These are phyloP conservation scores for Megalops cyprinoides DNA, from an alignment of 2,797 vertebrate species.

Conservation along the genomic window DNA sequence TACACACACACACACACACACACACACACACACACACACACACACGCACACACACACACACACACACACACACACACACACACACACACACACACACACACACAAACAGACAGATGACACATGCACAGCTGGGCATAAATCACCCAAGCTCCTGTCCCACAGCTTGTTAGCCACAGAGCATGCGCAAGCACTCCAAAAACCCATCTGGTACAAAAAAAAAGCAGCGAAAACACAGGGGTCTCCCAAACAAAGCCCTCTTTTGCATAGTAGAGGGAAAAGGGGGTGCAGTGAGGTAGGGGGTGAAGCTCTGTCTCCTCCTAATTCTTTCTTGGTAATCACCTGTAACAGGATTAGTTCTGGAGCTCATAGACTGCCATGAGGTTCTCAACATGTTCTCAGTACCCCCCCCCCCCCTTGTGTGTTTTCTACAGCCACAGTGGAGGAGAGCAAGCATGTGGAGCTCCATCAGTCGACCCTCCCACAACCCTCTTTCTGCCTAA, in stretches of 20 bases:
- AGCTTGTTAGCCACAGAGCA: constrained; percentile 7
- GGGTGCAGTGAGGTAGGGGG: constrained; percentile 35
- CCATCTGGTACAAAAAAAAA: constrained; percentile 29
- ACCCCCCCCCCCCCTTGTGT: constrained; percentile 53
- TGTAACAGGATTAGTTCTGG: constrained; percentile 63
- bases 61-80: too few relatives aligned
- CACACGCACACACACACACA: too few relatives aligned
- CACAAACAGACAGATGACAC: not conserved
- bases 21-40: too few relatives aligned
- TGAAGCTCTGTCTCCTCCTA: constrained; percentile 45
- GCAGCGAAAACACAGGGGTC: not conserved
- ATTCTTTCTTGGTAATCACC: constrained; percentile 60
- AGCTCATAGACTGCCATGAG: constrained; percentile 61
- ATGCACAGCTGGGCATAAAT: constrained; percentile 4
- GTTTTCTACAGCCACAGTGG: constrained; percentile 61
- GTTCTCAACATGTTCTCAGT: constrained; percentile 65
- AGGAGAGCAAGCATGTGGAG: constrained; percentile 51
- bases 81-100: not conserved
- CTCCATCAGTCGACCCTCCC: constrained; percentile 48
- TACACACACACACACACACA: too few relatives aligned
- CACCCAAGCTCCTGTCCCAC: constrained; percentile 3
- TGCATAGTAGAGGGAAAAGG: constrained; percentile 20
- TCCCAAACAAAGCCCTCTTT: constrained; percentile 22
- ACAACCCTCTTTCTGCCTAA: constrained; percentile 48
- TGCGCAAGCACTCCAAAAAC: constrained; percentile 23